A percentile compares a stretch with the other conserved stretches of the same genome.
Evolutionary conservation across 1,140 invertebrate genomes (phyloP).

Genomic region (Bombyx mori): DNA sequence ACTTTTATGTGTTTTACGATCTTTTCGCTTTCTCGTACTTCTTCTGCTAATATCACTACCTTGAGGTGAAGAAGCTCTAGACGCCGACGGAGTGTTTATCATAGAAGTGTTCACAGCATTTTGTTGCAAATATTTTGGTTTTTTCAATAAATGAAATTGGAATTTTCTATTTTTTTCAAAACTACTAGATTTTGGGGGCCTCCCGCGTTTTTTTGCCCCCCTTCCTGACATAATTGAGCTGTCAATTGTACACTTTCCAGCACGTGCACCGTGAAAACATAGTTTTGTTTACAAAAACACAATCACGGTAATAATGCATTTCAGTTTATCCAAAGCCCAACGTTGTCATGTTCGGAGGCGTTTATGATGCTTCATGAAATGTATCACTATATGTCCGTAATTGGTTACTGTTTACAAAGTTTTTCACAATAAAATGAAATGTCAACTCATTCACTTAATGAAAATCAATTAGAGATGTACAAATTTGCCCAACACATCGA

Average conservation of each 20-base stretch:
- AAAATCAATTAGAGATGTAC: slow-evolving; percentile 21
- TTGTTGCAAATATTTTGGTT: slow-evolving; percentile 88
- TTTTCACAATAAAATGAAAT: slow-evolving; percentile 26
- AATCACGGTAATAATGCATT: slow-evolving; percentile 63
- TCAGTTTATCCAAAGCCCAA: slow-evolving; percentile 67
- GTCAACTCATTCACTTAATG: slow-evolving; percentile 34
- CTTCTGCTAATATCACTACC: slow-evolving; percentile 79
- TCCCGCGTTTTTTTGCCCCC: slow-evolving; percentile 87
- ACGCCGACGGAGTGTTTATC: slow-evolving; percentile 83
- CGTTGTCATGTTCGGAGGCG: slow-evolving; percentile 56
- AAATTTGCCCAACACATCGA: slow-evolving; percentile 64
- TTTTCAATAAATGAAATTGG: slow-evolving; percentile 90
- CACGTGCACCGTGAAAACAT: slow-evolving; percentile 73
- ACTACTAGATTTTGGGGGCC: slow-evolving; percentile 89
- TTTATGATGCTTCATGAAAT: slow-evolving; percentile 29
- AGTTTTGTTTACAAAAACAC: slow-evolving; percentile 72
- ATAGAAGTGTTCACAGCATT: slow-evolving; percentile 79
- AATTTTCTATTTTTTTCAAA: slow-evolving; percentile 87
- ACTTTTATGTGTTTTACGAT: slow-evolving; percentile 73
- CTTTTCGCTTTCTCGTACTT: slow-evolving; percentile 71
- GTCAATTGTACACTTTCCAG: slow-evolving; percentile 67
- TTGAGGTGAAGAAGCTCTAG: slow-evolving; percentile 81
- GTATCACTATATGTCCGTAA: slow-evolving; percentile 28
- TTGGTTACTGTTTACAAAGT: slow-evolving; percentile 26
- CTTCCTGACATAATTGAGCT: slow-evolving; percentile 83